Conservation (phyloP, 2,888 invertebrate genomes). For the Dione vanillae region DNA sequence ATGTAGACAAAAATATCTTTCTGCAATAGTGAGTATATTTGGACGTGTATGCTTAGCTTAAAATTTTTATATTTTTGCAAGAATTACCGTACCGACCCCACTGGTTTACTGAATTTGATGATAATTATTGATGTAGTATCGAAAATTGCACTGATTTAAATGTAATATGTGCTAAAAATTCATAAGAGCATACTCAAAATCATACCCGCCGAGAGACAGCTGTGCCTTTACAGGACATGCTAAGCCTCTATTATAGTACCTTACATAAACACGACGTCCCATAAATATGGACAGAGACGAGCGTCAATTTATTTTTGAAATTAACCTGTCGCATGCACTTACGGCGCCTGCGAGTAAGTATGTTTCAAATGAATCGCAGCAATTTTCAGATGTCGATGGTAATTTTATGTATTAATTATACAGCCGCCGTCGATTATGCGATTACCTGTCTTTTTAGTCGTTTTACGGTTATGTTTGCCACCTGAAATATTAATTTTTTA, state of each 20-base stretch:
- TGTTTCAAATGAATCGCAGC: slow-evolving; percentile 63
- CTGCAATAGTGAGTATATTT: neutral
- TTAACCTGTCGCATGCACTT: slow-evolving; percentile 79
- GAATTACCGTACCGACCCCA: neutral
- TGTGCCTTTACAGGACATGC: slow-evolving; percentile 63
- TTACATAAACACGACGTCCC: slow-evolving; percentile 65
- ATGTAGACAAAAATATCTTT: slow-evolving; percentile 1
- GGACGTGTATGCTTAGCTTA: neutral
- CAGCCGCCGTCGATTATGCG: slow-evolving; percentile 45
- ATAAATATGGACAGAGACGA: slow-evolving; percentile 63
- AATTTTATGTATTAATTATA: slow-evolving; percentile 57
- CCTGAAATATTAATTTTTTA: slow-evolving; percentile 37
- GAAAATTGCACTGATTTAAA: slow-evolving; percentile 47
- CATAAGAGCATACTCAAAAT: slow-evolving; percentile 59
- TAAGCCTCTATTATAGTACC: slow-evolving; percentile 69
- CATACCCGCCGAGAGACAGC: slow-evolving; percentile 71
- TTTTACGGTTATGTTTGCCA: slow-evolving; percentile 44
- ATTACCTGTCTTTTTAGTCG: slow-evolving; percentile 38
- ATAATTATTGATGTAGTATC: slow-evolving; percentile 42
- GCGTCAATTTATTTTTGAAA: slow-evolving; percentile 80
- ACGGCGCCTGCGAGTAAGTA: slow-evolving; percentile 56
- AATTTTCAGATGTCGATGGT: slow-evolving; percentile 58
- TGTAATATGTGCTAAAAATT: slow-evolving; percentile 66
- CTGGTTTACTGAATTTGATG: neutral
- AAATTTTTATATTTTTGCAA: neutral